A percentile compares a stretch with the other conserved stretches of the same genome.
phyloP scores from a whole-genome alignment of 2,888 invertebrate genomes.

The Aromia moschata region DNA sequence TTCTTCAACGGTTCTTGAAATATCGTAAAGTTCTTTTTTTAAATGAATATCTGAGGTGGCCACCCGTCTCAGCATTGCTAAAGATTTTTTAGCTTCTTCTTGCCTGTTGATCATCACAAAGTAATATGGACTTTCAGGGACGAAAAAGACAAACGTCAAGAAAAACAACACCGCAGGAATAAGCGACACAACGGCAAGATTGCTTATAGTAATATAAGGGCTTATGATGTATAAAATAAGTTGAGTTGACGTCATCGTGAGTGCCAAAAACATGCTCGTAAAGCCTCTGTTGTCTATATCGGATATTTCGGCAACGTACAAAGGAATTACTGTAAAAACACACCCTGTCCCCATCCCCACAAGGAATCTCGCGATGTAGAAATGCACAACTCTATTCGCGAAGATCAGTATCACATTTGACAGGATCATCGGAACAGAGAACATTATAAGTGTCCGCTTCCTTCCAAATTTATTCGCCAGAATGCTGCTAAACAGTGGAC shows the following conservation, averaged over 20 bases:
- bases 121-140: conserved; percentile 48
- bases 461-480: conserved; percentile 63
- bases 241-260: conserved; percentile 38
- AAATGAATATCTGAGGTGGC: conserved; percentile 16
- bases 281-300: conserved; percentile 78
- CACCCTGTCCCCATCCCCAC: conserved; percentile 75
- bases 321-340: conserved; percentile 77
- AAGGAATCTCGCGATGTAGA: conserved; percentile 67
- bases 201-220: conserved; percentile 43
- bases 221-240: conserved; percentile 40
- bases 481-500: conserved; percentile 34
- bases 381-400: conserved; percentile 30
- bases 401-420: conserved; percentile 51
- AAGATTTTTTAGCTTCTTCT: conserved; percentile 71
- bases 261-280: conserved; percentile 38
- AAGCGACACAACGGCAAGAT: conserved; percentile 37
- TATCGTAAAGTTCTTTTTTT: conserved; percentile 41
- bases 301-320: conserved; percentile 88
- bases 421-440: conserved; percentile 71
- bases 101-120: conserved; percentile 51
- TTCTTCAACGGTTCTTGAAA: conserved; percentile 33
- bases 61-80: conserved; percentile 67
- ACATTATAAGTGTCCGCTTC: conserved; percentile 71
- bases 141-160: conserved; percentile 36
- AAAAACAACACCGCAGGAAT: conserved; percentile 43